These are phyloP conservation scores for Vollenhovia emeryi DNA, from an alignment of 1,140 invertebrate species.

Conservation along the genomic window DNA sequence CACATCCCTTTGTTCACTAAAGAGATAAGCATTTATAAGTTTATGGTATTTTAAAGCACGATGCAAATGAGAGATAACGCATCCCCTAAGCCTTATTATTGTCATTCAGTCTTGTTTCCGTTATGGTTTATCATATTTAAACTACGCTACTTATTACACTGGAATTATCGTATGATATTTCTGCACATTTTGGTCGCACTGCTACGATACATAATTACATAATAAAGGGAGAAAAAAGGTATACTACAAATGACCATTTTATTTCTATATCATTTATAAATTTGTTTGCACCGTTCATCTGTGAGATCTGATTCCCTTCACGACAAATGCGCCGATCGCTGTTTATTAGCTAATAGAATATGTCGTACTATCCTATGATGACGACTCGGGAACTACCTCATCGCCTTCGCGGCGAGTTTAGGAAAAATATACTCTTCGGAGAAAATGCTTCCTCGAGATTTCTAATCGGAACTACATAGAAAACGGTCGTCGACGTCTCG, in stretches of 20 bases:
- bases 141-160: conserved; percentile 5
- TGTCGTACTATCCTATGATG: conserved; percentile 3
- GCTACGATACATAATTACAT: not conserved
- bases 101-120: conserved; percentile 47
- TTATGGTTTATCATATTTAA: conserved; percentile 13
- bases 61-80: not conserved
- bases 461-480: conserved; percentile 41
- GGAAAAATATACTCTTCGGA: conserved; percentile 51
- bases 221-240: conserved; percentile 23
- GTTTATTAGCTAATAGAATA: conserved; percentile 30
- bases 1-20: not conserved
- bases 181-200: not conserved
- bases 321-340: not conserved
- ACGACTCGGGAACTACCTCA: conserved; percentile 27
- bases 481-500: conserved; percentile 42
- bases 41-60: not conserved
- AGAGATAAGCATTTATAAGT: not conserved
- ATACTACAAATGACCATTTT: conserved; percentile 24
- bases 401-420: conserved; percentile 8
- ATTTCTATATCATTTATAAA: not conserved
- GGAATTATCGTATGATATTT: not conserved
- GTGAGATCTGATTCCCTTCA: conserved; percentile 21
- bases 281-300: not conserved
- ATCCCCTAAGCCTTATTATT: conserved; percentile 40
- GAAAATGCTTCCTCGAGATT: not conserved